These are phyloP conservation scores for Astatoreochromis straeleni DNA, from an alignment of 2,113 vertebrate genomes.

Conservation along the genomic window DNA sequence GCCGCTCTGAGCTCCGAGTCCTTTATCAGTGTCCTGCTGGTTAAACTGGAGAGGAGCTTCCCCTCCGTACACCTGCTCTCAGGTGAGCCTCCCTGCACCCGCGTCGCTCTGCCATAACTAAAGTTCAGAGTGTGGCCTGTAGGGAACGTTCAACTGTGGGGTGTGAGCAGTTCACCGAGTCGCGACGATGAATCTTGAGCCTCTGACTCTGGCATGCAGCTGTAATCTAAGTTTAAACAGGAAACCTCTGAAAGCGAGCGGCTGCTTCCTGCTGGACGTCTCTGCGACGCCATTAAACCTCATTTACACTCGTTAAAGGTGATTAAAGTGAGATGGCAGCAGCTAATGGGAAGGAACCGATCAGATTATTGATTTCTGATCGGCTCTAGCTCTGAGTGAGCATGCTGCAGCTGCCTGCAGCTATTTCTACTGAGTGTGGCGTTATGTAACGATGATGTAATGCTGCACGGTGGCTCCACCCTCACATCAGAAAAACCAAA, in stretches of 20 bases:
- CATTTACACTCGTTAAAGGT: not conserved
- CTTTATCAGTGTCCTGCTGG: slow-evolving; percentile 87
- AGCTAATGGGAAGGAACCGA: not conserved
- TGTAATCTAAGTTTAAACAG: not conserved
- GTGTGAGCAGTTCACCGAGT: not conserved
- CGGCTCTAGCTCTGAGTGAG: not conserved
- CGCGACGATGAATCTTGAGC: not conserved
- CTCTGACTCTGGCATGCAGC: not conserved
- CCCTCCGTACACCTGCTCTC: slow-evolving; percentile 84
- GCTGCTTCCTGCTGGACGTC: not conserved
- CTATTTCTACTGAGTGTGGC: not conserved
- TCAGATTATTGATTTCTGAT: not conserved
- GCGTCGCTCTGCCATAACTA: not conserved
- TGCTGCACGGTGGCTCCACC: slow-evolving; percentile 15
- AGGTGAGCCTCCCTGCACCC: slow-evolving; percentile 69
- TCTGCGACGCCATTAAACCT: not conserved
- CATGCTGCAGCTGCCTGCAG: not conserved
- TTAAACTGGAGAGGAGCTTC: slow-evolving; percentile 89
- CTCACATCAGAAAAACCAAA: not conserved
- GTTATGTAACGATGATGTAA: slow-evolving; percentile 64
- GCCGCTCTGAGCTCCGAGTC: slow-evolving; percentile 77
- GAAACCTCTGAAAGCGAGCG: not conserved
- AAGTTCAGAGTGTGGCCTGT: not conserved
- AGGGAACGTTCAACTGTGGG: not conserved
- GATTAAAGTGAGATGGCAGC: not conserved